Evolutionary conservation across 1,140 invertebrate genomes (phyloP).

Genomic region (Hylaeus volcanicus): DNA sequence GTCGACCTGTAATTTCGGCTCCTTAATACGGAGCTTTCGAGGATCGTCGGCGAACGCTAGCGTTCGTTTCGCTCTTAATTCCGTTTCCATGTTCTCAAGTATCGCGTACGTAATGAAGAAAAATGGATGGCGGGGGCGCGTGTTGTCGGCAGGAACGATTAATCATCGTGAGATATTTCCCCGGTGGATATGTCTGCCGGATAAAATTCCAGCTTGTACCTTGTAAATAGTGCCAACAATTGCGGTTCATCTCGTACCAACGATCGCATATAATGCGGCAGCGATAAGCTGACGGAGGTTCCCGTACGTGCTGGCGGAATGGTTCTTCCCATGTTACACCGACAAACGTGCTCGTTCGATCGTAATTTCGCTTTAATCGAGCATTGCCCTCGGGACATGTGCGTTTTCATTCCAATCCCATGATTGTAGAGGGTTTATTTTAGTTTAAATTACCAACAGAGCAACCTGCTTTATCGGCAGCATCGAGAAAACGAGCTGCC

Average conservation of each 20-base stretch:
- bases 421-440: too few relatives aligned
- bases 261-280: conserved; percentile 20
- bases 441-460: too few relatives aligned
- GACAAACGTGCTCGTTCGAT: conserved; percentile 40
- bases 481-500: too few relatives aligned
- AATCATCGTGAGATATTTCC: conserved; percentile 56
- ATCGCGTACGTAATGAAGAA: conserved; percentile 44
- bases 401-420: too few relatives aligned
- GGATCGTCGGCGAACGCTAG: not conserved
- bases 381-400: too few relatives aligned
- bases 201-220: conserved; percentile 34
- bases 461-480: too few relatives aligned
- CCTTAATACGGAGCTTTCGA: not conserved
- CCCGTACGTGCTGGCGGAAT: conserved; percentile 21
- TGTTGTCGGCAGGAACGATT: conserved; percentile 26
- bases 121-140: conserved; percentile 23
- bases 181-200: not conserved
- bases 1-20: conserved; percentile 3
- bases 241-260: conserved; percentile 46
- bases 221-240: conserved; percentile 48
- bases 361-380: conserved; percentile 12
- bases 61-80: conserved; percentile 5
- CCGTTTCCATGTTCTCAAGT: conserved; percentile 23
- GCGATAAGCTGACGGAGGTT: conserved; percentile 46
- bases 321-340: conserved; percentile 23